Base-by-base conservation (phyloP, 1,140 invertebrate genomes). In the Rhynchophorus ferrugineus region DNA sequence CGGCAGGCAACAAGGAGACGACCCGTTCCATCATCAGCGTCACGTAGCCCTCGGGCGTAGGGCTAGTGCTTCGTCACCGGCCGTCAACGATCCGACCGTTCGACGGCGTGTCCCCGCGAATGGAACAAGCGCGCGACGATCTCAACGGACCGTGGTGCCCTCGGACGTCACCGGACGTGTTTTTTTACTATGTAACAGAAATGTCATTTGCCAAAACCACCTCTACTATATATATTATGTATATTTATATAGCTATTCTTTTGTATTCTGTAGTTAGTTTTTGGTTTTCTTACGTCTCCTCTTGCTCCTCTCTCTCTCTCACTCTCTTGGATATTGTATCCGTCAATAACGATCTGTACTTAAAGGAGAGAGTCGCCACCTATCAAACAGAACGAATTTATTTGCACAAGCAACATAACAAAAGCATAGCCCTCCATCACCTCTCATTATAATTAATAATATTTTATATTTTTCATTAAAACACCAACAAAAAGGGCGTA, bases 1-100 rank as follows among this genome's bases (percentile, higher is more conserved):
- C 57, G 19, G 61, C 57, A 44, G 56, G 57, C 39, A 62, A 60
- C 39, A 67, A 67, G 55, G 74, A 75, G 57, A 71, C 74, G 43
- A 71, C 75, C 42, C 72, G 76, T 57, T 73, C 76, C 51, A 76
- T 77, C 57, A 78, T 78, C 60, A 78, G 76, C 69, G 76, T 78
- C 65, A 78, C 76, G 75, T 78, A 78, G 75, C 75, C 62, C 54
- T 43, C 39, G 51, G 37, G 16, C 34, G 38, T 44, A 44, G 39
- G 53, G 47, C 47, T 43, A 22, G 49, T 21, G 41, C 6, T 9
- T 3, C 13, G 34, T 39, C 24, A 49, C 44, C 46, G 37, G 38
- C 44, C 51, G 38, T 43, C 18, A 24, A 34, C n/a, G 17, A 13
- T 16, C 13, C 24, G 24, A 21, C 33, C 22, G 6, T 3, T 13